Conservation (phyloP, 2,888 invertebrate genomes). For the Podabrus alpinus region DNA sequence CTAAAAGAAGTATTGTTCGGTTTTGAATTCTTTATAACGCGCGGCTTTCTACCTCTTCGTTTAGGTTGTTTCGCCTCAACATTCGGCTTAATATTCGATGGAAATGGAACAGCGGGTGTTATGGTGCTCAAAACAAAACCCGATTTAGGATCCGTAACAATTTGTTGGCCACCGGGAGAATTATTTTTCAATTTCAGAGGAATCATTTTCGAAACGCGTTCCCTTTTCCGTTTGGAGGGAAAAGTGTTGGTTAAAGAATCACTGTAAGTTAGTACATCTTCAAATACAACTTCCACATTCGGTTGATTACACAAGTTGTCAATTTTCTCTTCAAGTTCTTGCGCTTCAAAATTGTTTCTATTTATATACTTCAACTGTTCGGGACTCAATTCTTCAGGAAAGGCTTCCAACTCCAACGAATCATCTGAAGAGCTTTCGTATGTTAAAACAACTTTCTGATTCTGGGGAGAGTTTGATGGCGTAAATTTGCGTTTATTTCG, state of each 20-base stretch:
- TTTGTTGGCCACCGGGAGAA: conserved; percentile 47
- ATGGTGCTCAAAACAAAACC: conserved; percentile 56
- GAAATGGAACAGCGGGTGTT: conserved; percentile 34
- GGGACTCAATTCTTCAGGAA: conserved; percentile 72
- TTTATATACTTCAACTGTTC: conserved; percentile 67
- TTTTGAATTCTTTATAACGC: background rate
- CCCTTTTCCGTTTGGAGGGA: conserved; percentile 6
- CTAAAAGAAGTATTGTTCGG: background rate
- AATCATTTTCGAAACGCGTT: conserved; percentile 28
- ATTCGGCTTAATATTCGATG: conserved; percentile 1
- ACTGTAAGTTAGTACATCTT: conserved; percentile 65
- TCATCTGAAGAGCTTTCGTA: conserved; percentile 43
- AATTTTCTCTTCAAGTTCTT: conserved; percentile 65
- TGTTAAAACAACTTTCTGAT: conserved; percentile 44
- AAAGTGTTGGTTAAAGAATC: conserved; percentile 61
- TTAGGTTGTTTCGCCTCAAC: background rate
- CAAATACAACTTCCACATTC: conserved; percentile 67
- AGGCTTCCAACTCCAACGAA: conserved; percentile 69
- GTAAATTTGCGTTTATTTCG: background rate
- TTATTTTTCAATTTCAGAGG: conserved; percentile 24
- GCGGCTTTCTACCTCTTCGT: conserved; percentile 18
- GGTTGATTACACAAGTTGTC: conserved; percentile 63
- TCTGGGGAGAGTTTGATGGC: background rate
- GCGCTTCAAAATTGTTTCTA: conserved; percentile 69
- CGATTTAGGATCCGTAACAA: conserved; percentile 60